Evolutionary conservation across 1,140 invertebrate genomes (phyloP).

Genomic region (Drosophila truncata): DNA sequence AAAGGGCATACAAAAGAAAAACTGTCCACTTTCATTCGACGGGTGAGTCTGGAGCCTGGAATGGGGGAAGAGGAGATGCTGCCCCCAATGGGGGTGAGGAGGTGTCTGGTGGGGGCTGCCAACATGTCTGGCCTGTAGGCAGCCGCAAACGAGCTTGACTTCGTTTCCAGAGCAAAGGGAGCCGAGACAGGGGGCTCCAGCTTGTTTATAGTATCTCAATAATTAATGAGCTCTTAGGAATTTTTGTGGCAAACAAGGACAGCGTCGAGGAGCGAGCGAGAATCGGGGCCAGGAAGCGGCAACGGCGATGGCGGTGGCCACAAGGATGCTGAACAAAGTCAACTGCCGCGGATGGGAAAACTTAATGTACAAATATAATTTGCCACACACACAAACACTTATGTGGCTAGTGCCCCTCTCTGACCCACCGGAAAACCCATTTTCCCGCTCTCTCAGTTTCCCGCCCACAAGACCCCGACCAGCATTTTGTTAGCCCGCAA

Average conservation of each 20-base stretch:
- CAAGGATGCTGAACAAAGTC: slow-evolving; percentile 63
- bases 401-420: slow-evolving; percentile 60
- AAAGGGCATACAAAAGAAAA: slow-evolving; percentile 57
- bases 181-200: slow-evolving; percentile 49
- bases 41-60: neutral
- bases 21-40: slow-evolving; percentile 63
- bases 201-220: slow-evolving; percentile 83
- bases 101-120: slow-evolving; percentile 24
- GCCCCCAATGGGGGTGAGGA: neutral
- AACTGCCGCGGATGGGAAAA: slow-evolving; percentile 72
- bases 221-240: slow-evolving; percentile 84
- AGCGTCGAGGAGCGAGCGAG: slow-evolving; percentile 10
- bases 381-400: slow-evolving; percentile 82
- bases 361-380: slow-evolving; percentile 84
- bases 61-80: neutral
- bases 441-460: neutral
- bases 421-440: slow-evolving; percentile 11
- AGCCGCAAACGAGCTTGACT: slow-evolving; percentile 81
- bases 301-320: neutral
- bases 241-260: slow-evolving; percentile 74
- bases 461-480: slow-evolving; percentile 34
- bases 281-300: slow-evolving; percentile 19
- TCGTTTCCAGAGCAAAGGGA: slow-evolving; percentile 57
- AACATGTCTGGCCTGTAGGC: slow-evolving; percentile 79
- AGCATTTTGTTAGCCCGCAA: slow-evolving; percentile 65